Evolutionary conservation across 2,888 invertebrate genomes (phyloP).

Genomic region (Drosophila emarginata): DNA sequence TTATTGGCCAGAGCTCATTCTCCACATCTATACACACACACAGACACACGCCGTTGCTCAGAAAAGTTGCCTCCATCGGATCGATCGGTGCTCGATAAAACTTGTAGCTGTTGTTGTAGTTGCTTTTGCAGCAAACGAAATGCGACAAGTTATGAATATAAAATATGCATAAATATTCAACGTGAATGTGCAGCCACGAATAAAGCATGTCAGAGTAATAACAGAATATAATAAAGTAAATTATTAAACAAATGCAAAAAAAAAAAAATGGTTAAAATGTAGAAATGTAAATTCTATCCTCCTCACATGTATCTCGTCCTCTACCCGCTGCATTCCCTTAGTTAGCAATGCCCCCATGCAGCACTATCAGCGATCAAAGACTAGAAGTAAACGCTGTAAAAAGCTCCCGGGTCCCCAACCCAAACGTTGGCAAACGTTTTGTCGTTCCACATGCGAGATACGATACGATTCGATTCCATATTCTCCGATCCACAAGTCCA

Average conservation of each 20-base stretch:
- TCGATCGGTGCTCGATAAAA: conserved; percentile 73
- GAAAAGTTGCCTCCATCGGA: conserved; percentile 72
- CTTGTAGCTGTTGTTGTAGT: conserved; percentile 17
- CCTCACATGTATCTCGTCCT: conserved; percentile 12
- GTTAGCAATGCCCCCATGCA: neutral
- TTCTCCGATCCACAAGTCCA: conserved; percentile 14
- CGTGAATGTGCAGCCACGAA: conserved; percentile 55
- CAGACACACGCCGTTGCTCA: conserved; percentile 3
- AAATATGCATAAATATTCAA: conserved; percentile 78
- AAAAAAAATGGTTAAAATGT: neutral
- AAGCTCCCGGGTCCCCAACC: conserved; percentile 57
- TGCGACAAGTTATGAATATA: conserved; percentile 78
- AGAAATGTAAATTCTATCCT: conserved; percentile 47
- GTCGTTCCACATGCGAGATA: conserved; percentile 31
- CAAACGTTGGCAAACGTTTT: conserved; percentile 54
- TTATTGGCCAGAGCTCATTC: conserved; percentile 58
- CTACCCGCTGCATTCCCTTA: neutral
- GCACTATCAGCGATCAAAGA: conserved; percentile 68
- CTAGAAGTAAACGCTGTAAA: conserved; percentile 72
- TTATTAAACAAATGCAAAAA: conserved; percentile 71
- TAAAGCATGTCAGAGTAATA: conserved; percentile 75
- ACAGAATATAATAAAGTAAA: conserved; percentile 71
- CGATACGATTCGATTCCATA: conserved; percentile 41
- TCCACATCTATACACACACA: neutral
- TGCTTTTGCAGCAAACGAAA: conserved; percentile 33